A percentile compares a stretch with the other conserved stretches of the same genome.
phyloP scores from a whole-genome alignment of 2,888 invertebrate species.

The Baronia brevicornis region DNA sequence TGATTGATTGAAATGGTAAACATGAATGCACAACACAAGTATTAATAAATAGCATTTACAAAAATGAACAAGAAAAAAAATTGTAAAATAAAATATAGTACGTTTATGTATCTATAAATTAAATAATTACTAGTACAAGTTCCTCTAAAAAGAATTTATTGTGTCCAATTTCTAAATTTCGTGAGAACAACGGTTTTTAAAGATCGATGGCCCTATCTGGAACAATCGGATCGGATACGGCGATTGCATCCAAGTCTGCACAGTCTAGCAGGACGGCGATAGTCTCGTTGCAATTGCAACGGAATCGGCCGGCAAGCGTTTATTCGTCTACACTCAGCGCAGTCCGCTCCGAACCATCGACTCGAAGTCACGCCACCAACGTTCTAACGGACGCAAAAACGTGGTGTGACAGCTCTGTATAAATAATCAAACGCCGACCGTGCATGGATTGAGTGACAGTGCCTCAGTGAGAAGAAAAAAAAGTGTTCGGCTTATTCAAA shows the following conservation, averaged over 20 bases:
- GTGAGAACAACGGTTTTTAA: no score
- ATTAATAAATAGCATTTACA: no score
- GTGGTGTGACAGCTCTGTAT: slow-evolving; percentile 44
- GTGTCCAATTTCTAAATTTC: no score
- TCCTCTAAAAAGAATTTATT: no score
- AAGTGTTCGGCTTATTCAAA: slow-evolving; percentile 45
- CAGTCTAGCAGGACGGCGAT: slow-evolving; percentile 34
- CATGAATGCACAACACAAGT: no score
- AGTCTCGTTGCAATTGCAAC: slow-evolving; percentile 32
- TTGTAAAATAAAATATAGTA: no score
- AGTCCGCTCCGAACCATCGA: slow-evolving; percentile 58
- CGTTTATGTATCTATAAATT: no score
- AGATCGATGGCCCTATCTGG: no score
- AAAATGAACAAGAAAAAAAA: no score
- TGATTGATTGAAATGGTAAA: no score
- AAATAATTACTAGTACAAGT: no score
- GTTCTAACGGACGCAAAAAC: slow-evolving; percentile 33
- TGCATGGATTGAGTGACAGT: slow-evolving; percentile 58
- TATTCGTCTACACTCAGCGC: slow-evolving; percentile 23
- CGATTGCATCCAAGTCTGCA: slow-evolving; percentile 17
- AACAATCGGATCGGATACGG: slow-evolving; percentile 17
- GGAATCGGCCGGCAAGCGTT: slow-evolving; percentile 23
- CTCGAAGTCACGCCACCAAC: slow-evolving; percentile 40
- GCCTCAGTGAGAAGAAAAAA: slow-evolving; percentile 55
- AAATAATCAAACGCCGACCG: slow-evolving; percentile 44